Conservation (phyloP, 2,113 vertebrate species). For the Pachycephala philippinensis region DNA sequence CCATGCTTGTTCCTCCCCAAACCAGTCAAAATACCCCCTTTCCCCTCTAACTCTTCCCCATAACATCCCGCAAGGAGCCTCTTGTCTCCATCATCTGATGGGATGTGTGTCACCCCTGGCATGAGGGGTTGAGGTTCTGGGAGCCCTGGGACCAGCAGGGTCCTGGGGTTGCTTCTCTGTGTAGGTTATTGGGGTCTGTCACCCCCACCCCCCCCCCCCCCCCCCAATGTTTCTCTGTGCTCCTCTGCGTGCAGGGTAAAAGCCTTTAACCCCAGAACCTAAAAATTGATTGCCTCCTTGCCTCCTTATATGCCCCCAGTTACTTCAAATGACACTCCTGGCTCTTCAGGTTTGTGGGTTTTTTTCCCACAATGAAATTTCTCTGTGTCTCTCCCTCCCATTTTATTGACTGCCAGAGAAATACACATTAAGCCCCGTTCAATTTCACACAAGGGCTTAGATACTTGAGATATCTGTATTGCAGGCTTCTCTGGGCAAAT, state of each 20-base stretch:
- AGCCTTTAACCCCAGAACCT: not conserved
- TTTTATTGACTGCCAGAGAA: not conserved
- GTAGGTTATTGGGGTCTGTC: not conserved
- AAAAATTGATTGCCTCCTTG: too few species aligned
- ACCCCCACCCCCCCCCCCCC: too few species aligned
- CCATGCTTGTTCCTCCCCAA: not conserved
- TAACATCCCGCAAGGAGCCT: not conserved
- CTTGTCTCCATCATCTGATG: not conserved
- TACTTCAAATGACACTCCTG: not conserved
- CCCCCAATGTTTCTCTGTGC: fast-evolving
- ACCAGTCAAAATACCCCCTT: not conserved
- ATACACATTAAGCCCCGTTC: not conserved
- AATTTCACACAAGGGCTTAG: not conserved
- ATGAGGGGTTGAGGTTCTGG: not conserved
- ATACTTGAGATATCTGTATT: not conserved
- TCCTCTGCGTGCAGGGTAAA: not conserved
- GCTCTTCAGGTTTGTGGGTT: not conserved
- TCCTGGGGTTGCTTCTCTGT: not conserved
- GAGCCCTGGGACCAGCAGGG: not conserved
- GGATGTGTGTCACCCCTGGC: not conserved
- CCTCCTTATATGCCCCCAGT: not conserved
- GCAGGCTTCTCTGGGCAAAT: not conserved
- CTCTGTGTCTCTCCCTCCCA: not conserved
- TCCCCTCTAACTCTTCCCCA: not conserved
- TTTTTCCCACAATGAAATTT: not conserved